Evolutionary conservation across 2,888 invertebrate species (phyloP).

Genomic region (Cheilosia grossa): DNA sequence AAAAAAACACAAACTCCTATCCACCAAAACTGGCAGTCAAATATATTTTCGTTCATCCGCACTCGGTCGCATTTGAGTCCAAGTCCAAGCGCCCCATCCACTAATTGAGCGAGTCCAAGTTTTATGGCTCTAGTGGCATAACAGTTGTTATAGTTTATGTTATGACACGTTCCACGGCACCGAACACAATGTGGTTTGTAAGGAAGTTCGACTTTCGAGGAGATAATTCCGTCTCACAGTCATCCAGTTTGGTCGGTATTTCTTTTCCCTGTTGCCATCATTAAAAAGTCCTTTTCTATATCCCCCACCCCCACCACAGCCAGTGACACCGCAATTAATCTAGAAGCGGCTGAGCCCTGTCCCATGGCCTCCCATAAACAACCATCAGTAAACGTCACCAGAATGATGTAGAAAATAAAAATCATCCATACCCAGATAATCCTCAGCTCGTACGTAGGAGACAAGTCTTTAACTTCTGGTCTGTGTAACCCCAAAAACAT

Average conservation of each 20-base stretch:
- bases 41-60: not conserved
- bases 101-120: not conserved
- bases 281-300: conserved; percentile 21
- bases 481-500: conserved; percentile 10
- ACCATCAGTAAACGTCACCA: conserved; percentile 20
- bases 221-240: not conserved
- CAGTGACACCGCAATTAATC: conserved; percentile 23
- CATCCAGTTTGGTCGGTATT: not conserved
- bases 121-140: not conserved
- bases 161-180: not conserved
- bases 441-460: not conserved
- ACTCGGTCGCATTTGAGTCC: not conserved
- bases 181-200: not conserved
- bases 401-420: conserved; percentile 11
- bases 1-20: too few relatives aligned
- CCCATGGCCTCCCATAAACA: conserved; percentile 3
- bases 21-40: too few relatives aligned
- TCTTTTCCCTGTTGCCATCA: not conserved
- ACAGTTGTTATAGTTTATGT: not conserved
- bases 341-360: conserved; percentile 1
- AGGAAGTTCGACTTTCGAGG: not conserved
- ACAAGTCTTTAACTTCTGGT: conserved; percentile 27
- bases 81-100: not conserved
- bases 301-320: not conserved
- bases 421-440: conserved; percentile 19